phyloP scores from a whole-genome alignment of 1,140 invertebrate genomes.

The Trinorchestia longiramus region DNA sequence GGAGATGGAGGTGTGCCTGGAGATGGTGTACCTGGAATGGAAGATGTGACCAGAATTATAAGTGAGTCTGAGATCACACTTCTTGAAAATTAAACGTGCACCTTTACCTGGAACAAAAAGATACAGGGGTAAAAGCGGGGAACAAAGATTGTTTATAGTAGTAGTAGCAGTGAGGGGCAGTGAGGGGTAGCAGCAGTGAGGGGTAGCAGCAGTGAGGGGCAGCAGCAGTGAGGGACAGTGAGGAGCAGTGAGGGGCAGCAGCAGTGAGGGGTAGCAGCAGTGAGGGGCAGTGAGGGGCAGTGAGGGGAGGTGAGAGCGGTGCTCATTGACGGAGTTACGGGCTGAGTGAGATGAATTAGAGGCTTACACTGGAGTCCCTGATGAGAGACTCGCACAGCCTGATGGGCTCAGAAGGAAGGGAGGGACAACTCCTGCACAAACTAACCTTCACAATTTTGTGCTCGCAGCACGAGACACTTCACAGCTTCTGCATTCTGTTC shows the following conservation, averaged over 20 bases:
- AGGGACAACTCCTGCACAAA: too few relatives aligned
- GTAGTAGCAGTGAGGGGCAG: neutral
- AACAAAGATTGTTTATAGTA: neutral
- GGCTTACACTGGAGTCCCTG: neutral
- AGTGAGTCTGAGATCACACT: too few relatives aligned
- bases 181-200: neutral
- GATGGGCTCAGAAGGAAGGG: neutral
- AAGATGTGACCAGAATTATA: too few relatives aligned
- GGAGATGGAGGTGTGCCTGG: too few relatives aligned
- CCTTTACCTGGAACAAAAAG: too few relatives aligned
- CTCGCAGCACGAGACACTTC: neutral
- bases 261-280: neutral
- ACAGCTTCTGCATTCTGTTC: neutral
- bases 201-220: neutral
- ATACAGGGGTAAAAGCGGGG: neutral
- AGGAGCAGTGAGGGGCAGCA: neutral
- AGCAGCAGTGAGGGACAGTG: too few relatives aligned
- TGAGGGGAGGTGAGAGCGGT: neutral
- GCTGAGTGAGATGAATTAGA: constrained; percentile 47
- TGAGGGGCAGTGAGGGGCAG: neutral
- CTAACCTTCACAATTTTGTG: neutral
- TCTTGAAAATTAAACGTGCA: too few relatives aligned
- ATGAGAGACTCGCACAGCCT: neutral
- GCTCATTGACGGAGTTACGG: constrained; percentile 39
- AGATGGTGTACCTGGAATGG: too few relatives aligned